Evolutionary conservation across 37 sponge, comb jelly and placozoan species (phyloP).

Genomic region (Dysidea cf. avara): DNA sequence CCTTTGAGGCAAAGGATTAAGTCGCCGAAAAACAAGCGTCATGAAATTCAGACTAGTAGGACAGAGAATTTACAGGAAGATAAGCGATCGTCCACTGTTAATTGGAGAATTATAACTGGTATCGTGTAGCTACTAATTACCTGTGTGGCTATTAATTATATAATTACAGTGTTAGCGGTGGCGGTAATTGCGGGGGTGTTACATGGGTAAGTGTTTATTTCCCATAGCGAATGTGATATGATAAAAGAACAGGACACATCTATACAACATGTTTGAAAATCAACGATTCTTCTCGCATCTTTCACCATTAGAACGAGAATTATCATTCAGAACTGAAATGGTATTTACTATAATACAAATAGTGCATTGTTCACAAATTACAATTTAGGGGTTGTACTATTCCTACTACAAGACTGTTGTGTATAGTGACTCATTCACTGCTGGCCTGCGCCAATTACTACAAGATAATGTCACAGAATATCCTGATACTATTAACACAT

Average conservation of each 20-base stretch:
- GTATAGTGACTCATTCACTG: constrained; percentile 39
- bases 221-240: too few species aligned
- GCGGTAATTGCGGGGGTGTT: too few species aligned
- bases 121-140: too few species aligned
- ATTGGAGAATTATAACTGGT: too few species aligned
- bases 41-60: too few species aligned
- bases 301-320: constrained; percentile 88
- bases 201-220: too few species aligned
- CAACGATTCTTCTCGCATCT: constrained; percentile 91
- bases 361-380: background rate
- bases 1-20: too few species aligned
- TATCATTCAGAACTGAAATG: constrained; percentile 96
- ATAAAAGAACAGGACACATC: constrained; percentile 40
- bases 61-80: too few species aligned
- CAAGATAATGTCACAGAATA: constrained; percentile 88
- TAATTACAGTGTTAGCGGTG: too few species aligned
- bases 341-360: constrained; percentile 24
- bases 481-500: constrained; percentile 86
- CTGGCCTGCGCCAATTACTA: constrained; percentile 52
- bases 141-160: too few species aligned
- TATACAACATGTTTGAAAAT: constrained; percentile 83
- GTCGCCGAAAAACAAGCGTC: too few species aligned
- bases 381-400: constrained; percentile 87
- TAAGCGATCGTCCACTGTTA: too few species aligned
- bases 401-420: constrained; percentile 94